Conservation (phyloP, 2,888 invertebrate genomes). For the Dicyrtomina minuta region DNA sequence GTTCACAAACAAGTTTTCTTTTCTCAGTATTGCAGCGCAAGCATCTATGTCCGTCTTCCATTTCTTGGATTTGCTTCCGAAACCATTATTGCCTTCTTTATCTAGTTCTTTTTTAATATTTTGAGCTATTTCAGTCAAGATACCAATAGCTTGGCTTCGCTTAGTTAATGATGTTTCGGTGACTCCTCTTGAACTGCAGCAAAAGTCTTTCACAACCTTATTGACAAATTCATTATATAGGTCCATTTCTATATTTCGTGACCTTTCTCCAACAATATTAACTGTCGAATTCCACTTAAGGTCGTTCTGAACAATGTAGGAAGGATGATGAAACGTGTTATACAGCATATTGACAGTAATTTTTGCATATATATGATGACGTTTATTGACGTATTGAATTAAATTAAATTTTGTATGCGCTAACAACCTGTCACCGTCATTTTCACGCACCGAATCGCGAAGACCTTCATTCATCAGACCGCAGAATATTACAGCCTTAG, state of each 20-base stretch:
- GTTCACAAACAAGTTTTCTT: too few relatives aligned
- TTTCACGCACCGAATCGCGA: slow-evolving; percentile 1
- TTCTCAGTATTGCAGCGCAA: too few relatives aligned
- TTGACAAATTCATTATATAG: too few relatives aligned
- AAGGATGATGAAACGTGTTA: background rate
- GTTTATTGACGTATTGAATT: slow-evolving; percentile 8
- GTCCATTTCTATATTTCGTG: slow-evolving; percentile 7
- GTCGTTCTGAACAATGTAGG: background rate
- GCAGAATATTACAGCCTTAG: slow-evolving; percentile 1
- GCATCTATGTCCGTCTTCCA: too few relatives aligned
- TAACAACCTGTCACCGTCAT: background rate
- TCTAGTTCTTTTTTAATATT: background rate
- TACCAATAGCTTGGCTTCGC: slow-evolving; percentile 9
- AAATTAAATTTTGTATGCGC: background rate
- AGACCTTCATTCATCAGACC: background rate
- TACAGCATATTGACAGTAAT: slow-evolving; percentile 8
- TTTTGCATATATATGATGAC: slow-evolving; percentile 5
- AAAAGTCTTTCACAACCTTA: background rate
- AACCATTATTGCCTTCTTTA: background rate
- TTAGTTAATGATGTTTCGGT: background rate
- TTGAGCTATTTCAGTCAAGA: background rate
- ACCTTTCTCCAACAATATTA: slow-evolving; percentile 7
- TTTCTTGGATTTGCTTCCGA: too few relatives aligned
- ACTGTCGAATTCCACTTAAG: too few relatives aligned
- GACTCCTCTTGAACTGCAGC: background rate